Conservation (phyloP, 2,888 invertebrate species). For the Drosophila crucigera region DNA sequence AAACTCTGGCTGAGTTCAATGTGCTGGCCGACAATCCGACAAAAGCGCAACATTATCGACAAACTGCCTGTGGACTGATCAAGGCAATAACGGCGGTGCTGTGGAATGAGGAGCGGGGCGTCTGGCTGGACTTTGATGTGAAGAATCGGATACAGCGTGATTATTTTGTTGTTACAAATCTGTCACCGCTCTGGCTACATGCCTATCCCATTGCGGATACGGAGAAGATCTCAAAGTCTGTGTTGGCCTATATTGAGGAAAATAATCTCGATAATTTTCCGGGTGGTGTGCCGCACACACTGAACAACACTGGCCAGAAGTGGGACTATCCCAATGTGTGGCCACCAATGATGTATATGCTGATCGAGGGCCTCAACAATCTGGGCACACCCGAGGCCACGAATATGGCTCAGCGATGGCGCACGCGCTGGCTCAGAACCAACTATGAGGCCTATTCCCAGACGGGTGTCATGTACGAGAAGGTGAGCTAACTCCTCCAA, state of each 20-base stretch:
- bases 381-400: constrained; percentile 89
- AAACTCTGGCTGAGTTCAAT: constrained; percentile 90
- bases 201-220: constrained; percentile 88
- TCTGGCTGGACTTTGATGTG: constrained; percentile 94
- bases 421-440: constrained; percentile 92
- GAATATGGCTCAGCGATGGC: constrained; percentile 89
- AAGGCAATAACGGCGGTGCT: constrained; percentile 87
- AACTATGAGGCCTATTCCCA: constrained; percentile 91
- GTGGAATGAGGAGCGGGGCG: constrained; percentile 94
- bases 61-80: constrained; percentile 88
- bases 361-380: constrained; percentile 91
- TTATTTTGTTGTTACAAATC: constrained; percentile 92
- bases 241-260: constrained; percentile 90
- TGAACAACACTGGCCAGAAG: constrained; percentile 92
- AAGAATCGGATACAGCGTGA: constrained; percentile 89
- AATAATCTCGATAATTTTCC: constrained; percentile 88
- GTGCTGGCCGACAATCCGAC: constrained; percentile 86
- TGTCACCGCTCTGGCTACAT: constrained; percentile 93
- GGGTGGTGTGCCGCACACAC: constrained; percentile 93
- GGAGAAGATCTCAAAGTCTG: constrained; percentile 87
- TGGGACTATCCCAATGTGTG: constrained; percentile 98
- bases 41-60: constrained; percentile 88
- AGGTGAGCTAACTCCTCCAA: constrained; percentile 86
- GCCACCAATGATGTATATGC: constrained; percentile 95
- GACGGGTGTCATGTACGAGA: constrained; percentile 92